Conservation (phyloP, 2,888 invertebrate genomes). For the Aspidiotus rigidus region DNA sequence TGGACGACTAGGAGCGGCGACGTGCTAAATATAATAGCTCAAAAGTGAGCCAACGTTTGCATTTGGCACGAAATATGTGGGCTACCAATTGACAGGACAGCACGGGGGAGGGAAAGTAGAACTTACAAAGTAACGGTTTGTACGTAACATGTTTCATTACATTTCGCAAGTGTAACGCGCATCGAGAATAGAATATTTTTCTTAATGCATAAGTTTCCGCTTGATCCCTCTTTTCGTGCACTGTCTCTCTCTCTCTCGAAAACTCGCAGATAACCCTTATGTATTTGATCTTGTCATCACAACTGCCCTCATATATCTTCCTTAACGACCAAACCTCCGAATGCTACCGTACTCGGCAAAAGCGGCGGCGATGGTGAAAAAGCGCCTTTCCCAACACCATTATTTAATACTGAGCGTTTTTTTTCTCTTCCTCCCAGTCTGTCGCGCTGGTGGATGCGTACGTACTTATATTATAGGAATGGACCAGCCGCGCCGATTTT, state of each 20-base stretch:
- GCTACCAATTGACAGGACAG: too few relatives aligned
- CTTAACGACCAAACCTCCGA: conserved; percentile 31
- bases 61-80: too few relatives aligned
- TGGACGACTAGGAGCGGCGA: too few relatives aligned
- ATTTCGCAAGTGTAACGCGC: background rate
- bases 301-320: conserved; percentile 33
- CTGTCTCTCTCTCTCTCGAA: background rate
- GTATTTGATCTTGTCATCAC: conserved; percentile 33
- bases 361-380: conserved; percentile 12
- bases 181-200: background rate
- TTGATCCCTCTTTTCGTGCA: background rate
- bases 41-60: too few relatives aligned
- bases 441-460: background rate
- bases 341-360: conserved; percentile 15
- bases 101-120: too few relatives aligned
- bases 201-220: background rate
- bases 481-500: conserved; percentile 17
- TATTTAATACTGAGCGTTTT: conserved; percentile 34
- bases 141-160: conserved; percentile 27
- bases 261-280: conserved; percentile 29
- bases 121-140: background rate
- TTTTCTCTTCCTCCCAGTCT: conserved; percentile 14
- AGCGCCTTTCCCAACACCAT: conserved; percentile 20
- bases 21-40: too few relatives aligned
- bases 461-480: background rate